These are phyloP conservation scores for Cheirogaleus medius DNA, from an alignment of 2,113 vertebrate genomes.

Conservation along the genomic window DNA sequence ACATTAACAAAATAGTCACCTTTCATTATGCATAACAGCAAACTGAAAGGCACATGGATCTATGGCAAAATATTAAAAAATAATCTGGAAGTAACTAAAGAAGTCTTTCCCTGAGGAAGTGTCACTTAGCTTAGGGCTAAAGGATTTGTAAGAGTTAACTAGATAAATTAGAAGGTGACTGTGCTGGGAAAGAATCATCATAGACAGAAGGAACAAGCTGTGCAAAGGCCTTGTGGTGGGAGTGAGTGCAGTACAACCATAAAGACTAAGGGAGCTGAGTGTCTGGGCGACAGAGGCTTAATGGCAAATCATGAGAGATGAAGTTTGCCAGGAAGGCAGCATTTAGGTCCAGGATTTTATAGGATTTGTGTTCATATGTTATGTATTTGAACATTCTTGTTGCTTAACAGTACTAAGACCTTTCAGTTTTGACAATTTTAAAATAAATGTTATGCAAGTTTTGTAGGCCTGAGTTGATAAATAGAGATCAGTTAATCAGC, in stretches of 20 bases:
- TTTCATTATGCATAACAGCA: neutral
- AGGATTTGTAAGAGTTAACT: neutral
- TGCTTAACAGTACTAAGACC: neutral
- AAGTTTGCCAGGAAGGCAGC: neutral
- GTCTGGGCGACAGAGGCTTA: neutral
- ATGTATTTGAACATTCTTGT: neutral
- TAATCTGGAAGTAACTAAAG: neutral
- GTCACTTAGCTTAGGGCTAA: neutral
- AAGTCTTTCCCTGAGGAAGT: neutral
- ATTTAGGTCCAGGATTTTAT: neutral
- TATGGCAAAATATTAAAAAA: neutral
- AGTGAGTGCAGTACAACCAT: fast-evolving
- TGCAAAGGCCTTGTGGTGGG: neutral
- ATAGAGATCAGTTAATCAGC: neutral
- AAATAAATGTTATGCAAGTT: neutral
- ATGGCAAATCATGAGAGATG: neutral
- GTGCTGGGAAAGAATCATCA: neutral
- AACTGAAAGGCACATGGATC: neutral
- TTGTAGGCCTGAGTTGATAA: neutral
- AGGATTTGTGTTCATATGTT: neutral
- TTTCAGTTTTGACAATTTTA: neutral
- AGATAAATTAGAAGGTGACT: neutral
- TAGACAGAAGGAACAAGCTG: neutral
- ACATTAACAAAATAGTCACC: neutral
- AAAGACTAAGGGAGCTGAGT: neutral